Evolutionary conservation across 2,888 invertebrate species (phyloP), one percentile per base, ranked within the genome.

Genomic region (Monopis laevigella): DNA sequence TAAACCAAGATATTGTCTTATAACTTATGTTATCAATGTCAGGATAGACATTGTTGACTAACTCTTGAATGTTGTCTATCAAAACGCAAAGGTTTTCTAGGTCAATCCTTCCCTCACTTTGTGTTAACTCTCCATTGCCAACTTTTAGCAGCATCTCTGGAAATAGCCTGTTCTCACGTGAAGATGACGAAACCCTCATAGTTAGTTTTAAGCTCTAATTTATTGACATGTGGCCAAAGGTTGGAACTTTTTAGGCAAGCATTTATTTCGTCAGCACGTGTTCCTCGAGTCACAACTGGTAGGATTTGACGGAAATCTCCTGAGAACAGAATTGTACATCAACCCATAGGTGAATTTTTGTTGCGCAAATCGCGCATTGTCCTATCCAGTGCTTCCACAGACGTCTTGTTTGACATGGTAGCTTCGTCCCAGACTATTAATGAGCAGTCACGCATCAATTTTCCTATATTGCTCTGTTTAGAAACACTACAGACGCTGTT

Each of bases 191-290:
- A 29, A 29, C 12, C 3, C 29, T 3, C 29, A 12, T 29, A 12
- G 12, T 34, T 16, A 16, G 24, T 16, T 3, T 2, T 16, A 5
- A 34, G 34, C 7, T 3, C 2, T 2, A 34, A 10, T 34, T 34
- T 34, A 4, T 39, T 17, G 3, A 43, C 47, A 45, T 49, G 35
- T 39, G 44, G 45, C 51, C 47, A 46, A 41, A 49, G 44, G 46
- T 45, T 46, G 16, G 50, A 48, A 36, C 47, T 47, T 47, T 49
- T 48, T 41, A 51, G 41, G 43, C 46, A 50, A 41, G 47, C 48
- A 34, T 51, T 48, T 45, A 48, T 45, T 48, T 49, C 46, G 35
- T 48, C 46, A 29, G 48, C 48, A 43, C 43, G 41, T 3, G 46
- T 49, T 3, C 47, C 46, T 45, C 49, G 40, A 41, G 47, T 46